Evolutionary conservation across 2,888 invertebrate genomes (phyloP), one percentile per base, ranked within the genome.

Genomic region (Hyles lineata): DNA sequence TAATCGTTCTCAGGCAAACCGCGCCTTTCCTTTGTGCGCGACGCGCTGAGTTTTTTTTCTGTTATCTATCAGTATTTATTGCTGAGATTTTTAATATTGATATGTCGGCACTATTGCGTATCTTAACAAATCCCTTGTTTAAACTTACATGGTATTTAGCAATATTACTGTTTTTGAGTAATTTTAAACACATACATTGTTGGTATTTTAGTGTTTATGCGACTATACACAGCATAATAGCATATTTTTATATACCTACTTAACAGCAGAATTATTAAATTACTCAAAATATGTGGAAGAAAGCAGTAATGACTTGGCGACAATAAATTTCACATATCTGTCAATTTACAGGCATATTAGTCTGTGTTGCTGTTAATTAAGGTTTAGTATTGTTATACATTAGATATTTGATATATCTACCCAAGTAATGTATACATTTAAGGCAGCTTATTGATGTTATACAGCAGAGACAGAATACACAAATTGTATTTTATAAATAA

Each of bases 321-420:
- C 84, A 84, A 83, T 84, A 83, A 82, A 72, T 74, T 77, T 79
- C 74, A 74, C 79, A 78, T 79, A 78, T 78, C 76, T 74, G 74
- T 74, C 74, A 74, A 67, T 50, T 72, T 59, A 70, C 72, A 67
- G 50, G 21, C 35, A 35, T 35, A 19, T 8, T 67, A n/a, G 63
- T 72, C 29, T 70, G 62, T 72, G 70, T 72, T n/a, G 63, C n/a
- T 43, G 21, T 67, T 67, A 63, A 43, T 63, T 61, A 62, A 35
- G 67, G 43, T 19, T 43, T 50, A 50, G 23, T 21, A 50, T 67
- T 23, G 23, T 50, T 67, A 23, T 21, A 21, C 9, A 21, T 67
- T 21, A 50, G 67, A 50, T 21, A 50, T 67, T 67, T 23, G 23
- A 50, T 43, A 5, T 67, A 23, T 43, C 32, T 35, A 60, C 15